Evolutionary conservation across 2,888 invertebrate species (phyloP).

Genomic region (Netelia fuscicornis): DNA sequence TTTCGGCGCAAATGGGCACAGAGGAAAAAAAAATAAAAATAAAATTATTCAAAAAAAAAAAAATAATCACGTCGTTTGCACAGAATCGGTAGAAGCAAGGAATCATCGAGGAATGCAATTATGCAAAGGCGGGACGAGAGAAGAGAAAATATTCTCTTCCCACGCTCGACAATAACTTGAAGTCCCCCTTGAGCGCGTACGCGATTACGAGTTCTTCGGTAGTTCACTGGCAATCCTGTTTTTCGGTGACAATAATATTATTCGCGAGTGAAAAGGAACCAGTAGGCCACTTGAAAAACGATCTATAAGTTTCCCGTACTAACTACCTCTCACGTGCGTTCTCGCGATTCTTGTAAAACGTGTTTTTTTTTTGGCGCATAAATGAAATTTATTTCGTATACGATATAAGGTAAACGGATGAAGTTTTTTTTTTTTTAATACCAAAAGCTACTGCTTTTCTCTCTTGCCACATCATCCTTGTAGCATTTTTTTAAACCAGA

Average conservation of each 20-base stretch:
- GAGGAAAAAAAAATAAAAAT: not conserved
- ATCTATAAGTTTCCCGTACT: conserved; percentile 31
- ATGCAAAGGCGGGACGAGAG: conserved; percentile 36
- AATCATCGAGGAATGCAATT: conserved; percentile 44
- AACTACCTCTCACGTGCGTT: not conserved
- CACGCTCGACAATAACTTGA: conserved; percentile 42
- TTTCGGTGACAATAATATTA: conserved; percentile 27
- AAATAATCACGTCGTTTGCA: not conserved
- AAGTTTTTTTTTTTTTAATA: not conserved
- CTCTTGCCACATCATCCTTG: not conserved
- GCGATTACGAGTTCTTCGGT: conserved; percentile 3
- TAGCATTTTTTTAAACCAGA: not conserved
- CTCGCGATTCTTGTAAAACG: not conserved
- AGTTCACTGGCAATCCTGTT: conserved; percentile 38
- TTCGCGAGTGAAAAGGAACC: conserved; percentile 21
- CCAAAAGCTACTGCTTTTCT: not conserved
- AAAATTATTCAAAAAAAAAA: not conserved
- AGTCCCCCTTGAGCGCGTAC: not conserved
- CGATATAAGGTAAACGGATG: not conserved
- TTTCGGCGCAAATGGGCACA: conserved; percentile 1
- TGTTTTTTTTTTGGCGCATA: not conserved
- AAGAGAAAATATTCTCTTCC: conserved; percentile 41
- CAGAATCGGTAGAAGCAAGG: conserved; percentile 13
- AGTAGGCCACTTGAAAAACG: conserved; percentile 22
- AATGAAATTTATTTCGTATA: conserved; percentile 28